Conservation (phyloP, 2,888 invertebrate species). For the Tenthredo amoena region DNA sequence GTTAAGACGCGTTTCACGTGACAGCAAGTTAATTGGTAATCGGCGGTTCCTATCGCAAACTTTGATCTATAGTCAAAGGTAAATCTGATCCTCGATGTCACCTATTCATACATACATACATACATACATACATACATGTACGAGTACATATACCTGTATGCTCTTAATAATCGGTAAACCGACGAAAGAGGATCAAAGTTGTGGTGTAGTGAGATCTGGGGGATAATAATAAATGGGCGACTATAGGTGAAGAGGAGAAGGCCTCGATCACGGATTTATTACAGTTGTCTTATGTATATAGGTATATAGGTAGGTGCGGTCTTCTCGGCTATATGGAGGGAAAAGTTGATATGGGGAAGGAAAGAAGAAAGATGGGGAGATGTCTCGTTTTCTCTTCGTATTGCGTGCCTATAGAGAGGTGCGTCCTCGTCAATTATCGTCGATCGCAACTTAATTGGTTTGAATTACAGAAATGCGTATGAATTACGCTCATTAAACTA, state of each 20-base stretch:
- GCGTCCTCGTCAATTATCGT: slow-evolving; percentile 65
- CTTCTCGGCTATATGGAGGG: not conserved
- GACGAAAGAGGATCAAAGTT: not conserved
- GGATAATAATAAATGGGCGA: not conserved
- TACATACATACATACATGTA: not conserved
- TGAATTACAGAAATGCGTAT: slow-evolving; percentile 67
- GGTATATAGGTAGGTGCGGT: not conserved
- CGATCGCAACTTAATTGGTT: slow-evolving; percentile 67
- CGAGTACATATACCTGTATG: not conserved
- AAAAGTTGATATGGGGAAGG: not conserved
- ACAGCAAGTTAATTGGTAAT: slow-evolving; percentile 21
- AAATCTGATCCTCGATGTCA: not conserved
- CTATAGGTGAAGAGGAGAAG: not conserved
- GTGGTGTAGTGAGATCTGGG: not conserved
- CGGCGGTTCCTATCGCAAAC: slow-evolving; percentile 5
- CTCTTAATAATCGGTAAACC: slow-evolving; percentile 7
- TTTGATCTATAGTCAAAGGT: slow-evolving; percentile 22
- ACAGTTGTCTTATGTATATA: not conserved
- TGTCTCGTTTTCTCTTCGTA: slow-evolving; percentile 24
- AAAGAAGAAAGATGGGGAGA: not conserved
- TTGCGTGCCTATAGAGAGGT: slow-evolving; percentile 62
- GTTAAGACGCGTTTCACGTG: slow-evolving; percentile 15
- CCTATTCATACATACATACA: not conserved
- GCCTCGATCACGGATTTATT: slow-evolving; percentile 37
- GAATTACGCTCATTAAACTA: slow-evolving; percentile 60